Evolutionary conservation across 1,140 invertebrate genomes (phyloP).

Genomic region (Drosophila eugracilis): DNA sequence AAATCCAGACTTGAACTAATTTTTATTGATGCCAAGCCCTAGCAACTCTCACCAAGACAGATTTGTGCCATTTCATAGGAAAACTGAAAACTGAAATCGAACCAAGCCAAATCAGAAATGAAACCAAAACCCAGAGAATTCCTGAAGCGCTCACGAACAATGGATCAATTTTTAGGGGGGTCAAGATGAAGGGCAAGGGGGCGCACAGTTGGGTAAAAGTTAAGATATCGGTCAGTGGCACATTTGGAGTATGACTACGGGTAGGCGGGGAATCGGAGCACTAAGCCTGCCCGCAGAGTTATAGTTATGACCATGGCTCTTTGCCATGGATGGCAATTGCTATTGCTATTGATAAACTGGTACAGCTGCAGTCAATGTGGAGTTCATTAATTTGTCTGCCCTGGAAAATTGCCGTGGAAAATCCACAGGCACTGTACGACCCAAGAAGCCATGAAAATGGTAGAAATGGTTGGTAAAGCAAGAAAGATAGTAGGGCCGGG

Average conservation of each 20-base stretch:
- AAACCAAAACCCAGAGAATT: slow-evolving; percentile 65
- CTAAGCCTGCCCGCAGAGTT: slow-evolving; percentile 44
- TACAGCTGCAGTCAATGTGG: slow-evolving; percentile 54
- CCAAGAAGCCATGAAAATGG: slow-evolving; percentile 46
- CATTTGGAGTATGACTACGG: slow-evolving; percentile 36
- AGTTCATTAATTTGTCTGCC: slow-evolving; percentile 80
- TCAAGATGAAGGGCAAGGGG: not conserved
- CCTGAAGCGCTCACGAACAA: slow-evolving; percentile 59
- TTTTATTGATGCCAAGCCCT: slow-evolving; percentile 62
- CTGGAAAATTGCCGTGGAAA: slow-evolving; percentile 73
- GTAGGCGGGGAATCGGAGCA: slow-evolving; percentile 37
- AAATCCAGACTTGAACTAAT: slow-evolving; percentile 53
- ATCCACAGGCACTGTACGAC: slow-evolving; percentile 39
- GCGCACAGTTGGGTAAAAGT: slow-evolving; percentile 67
- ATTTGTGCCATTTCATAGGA: slow-evolving; percentile 71
- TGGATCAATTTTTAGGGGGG: slow-evolving; percentile 28
- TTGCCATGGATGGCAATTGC: not conserved
- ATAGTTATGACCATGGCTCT: slow-evolving; percentile 30
- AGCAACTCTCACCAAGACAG: slow-evolving; percentile 51
- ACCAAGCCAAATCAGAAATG: slow-evolving; percentile 67
- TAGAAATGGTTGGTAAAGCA: not conserved
- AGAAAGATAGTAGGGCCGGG: slow-evolving; percentile 25
- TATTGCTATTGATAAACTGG: slow-evolving; percentile 65
- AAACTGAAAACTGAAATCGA: slow-evolving; percentile 70
- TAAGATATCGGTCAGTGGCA: slow-evolving; percentile 81